Evolutionary conservation across 2,888 invertebrate species (phyloP), one percentile per base, ranked within the genome.

Genomic region (Cryptosula pallasiana): DNA sequence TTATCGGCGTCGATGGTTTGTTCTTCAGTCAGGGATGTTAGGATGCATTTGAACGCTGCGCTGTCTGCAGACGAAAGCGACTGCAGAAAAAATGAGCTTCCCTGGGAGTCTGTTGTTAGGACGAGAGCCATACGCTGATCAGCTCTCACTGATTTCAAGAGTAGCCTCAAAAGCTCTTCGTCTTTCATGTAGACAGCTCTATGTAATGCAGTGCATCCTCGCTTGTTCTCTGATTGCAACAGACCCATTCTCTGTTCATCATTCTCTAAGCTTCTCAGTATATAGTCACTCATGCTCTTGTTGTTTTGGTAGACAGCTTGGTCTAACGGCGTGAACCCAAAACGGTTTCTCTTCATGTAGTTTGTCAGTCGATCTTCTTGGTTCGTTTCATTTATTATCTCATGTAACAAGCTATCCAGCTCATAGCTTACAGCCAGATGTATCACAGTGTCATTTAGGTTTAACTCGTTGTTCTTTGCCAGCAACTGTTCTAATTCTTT

Each of bases 141-240:
- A 74, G 27, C 9, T 45, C 9, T 5, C 9, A 45, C 20, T 5
- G 45, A 13, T 45, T 20, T 45, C 45, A 45, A 45, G 5, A 45
- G 45, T 45, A 45, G 5, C 45, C 45, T 45, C 20, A 45, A 5
- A 13, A 45, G 45, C 45, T 45, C 45, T 45, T 45, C 45, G 20
- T 45, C 45, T 13, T 45, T 45, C 20, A 13, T 45, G 20, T 45
- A 45, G 25, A 25, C 57, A 16, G 25, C 57, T 25, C 57, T 57
- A 57, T 57, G 57, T 25, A 57, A 25, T 13, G 57, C 57, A 57
- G 57, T 57, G 13, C 57, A 57, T 5, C 57, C 57, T 57, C 57
- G 5, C 57, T 57, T 57, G 25, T 25, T 57, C 25, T 57, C 13
- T 13, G 25, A 13, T 25, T 57, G 3, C 13, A 57, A 23, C 5